Base-by-base conservation (phyloP, 2,797 vertebrate species). In the Eremophila alpestris region DNA sequence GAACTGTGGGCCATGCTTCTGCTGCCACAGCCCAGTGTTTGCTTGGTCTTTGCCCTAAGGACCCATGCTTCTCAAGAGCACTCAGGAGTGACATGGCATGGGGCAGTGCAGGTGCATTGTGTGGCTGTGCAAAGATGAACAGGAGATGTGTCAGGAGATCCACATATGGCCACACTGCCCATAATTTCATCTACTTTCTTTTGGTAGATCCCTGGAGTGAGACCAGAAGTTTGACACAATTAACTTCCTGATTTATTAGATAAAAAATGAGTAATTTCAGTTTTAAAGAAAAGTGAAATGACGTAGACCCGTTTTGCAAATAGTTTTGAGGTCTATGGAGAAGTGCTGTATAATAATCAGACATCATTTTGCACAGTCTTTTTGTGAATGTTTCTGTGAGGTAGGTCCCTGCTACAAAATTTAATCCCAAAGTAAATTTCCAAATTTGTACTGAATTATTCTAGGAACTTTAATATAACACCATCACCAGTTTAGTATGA, bases 21-120 rank as follows among this genome's bases (percentile, higher is more conserved):
- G 43, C 29, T 73, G 10, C 10, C 24, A 43, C 5, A 51, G 62
- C 11, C 32, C 51, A 20, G 19, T 8, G 34, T 75, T 77, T 2
- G 0, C 40, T 56, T 45, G 48, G n/a, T 45, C 40, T 88, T 62
- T 78, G 36, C 32, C 13, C 4, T 30, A 48, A 52, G 36, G 12
- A 3, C 6, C 16, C 19, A 30, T 0, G 0, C 17, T 74, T 24
- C 18, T 41, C 38, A 29, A 20, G 36, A 84, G 59, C 3, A 3
- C 16, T 24, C 29, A 24, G 46, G 18, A 27, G 34, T 7, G 45
- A 65, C 10, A 1, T 5, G 29, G 17, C 0, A 0, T 7, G 32
- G 40, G 46, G 32, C 45, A 24, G 7, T 16, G 38, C 32, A 71
- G 43, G n/a, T 13, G 34, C 26, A 14, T 26, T 0, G 0, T 22